Conservation (phyloP, 2,113 vertebrate genomes). For the Thermophis baileyi region DNA sequence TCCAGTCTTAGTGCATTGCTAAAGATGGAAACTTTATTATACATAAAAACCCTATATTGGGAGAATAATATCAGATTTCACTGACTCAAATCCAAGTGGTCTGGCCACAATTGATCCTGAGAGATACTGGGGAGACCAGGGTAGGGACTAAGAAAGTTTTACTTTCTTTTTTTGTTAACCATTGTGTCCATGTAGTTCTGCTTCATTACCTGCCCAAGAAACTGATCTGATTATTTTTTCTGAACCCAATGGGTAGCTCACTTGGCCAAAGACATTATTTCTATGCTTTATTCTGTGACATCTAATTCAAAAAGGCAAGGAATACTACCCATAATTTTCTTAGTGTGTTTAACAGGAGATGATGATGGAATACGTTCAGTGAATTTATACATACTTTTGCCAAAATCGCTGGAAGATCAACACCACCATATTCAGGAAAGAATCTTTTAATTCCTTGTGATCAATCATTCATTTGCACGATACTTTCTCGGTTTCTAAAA, state of each 20-base stretch:
- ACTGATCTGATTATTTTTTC: background rate
- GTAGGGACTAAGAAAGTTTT: background rate
- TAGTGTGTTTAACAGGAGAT: background rate
- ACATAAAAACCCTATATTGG: background rate
- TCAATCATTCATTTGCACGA: background rate
- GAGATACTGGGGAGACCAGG: background rate
- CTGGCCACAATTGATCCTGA: background rate
- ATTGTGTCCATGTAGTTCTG: background rate
- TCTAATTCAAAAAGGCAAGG: background rate
- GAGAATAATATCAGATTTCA: background rate
- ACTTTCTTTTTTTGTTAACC: background rate
- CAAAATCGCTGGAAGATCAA: background rate
- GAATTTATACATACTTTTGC: background rate
- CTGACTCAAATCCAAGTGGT: background rate
- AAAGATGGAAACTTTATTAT: background rate
- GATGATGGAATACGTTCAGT: background rate
- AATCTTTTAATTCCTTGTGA: background rate
- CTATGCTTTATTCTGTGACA: background rate
- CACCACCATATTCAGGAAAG: background rate
- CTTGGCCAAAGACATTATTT: background rate
- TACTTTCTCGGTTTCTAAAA: background rate
- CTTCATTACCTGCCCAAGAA: background rate
- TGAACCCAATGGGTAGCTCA: background rate
- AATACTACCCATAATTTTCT: background rate
- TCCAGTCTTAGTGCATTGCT: background rate